Evolutionary conservation across 2,888 invertebrate genomes (phyloP).

Genomic region (Sympetrum striolatum): DNA sequence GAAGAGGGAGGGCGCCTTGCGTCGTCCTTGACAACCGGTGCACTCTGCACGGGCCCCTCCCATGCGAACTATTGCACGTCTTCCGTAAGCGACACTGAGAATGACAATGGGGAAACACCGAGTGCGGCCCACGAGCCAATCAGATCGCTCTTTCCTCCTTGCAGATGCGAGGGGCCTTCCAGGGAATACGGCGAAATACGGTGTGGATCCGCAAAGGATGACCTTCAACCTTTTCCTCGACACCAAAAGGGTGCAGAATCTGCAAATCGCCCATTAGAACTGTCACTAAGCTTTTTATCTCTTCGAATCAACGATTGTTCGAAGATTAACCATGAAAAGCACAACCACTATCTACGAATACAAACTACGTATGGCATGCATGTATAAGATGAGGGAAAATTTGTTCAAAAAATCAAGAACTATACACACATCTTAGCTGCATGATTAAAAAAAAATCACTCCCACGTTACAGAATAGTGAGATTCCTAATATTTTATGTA

Average conservation of each 20-base stretch:
- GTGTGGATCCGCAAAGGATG: not conserved
- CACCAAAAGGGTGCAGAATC: too few relatives aligned
- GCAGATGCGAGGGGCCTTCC: not conserved
- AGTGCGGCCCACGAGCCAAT: not conserved
- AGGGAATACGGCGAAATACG: not conserved
- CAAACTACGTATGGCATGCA: too few relatives aligned
- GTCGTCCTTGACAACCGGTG: slow-evolving; percentile 34
- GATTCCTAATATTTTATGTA: too few relatives aligned
- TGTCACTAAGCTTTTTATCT: too few relatives aligned
- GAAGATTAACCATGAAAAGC: too few relatives aligned
- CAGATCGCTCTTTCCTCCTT: not conserved
- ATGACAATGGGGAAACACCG: slow-evolving; percentile 13
- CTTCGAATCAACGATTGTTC: not conserved
- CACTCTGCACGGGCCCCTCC: not conserved
- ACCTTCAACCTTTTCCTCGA: not conserved
- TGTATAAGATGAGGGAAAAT: too few relatives aligned
- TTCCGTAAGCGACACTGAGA: not conserved
- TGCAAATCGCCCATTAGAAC: too few relatives aligned
- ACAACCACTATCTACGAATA: too few relatives aligned
- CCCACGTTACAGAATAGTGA: too few relatives aligned
- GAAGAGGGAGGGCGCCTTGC: not conserved
- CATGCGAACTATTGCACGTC: not conserved
- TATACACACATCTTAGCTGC: too few relatives aligned
- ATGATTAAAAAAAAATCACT: too few relatives aligned
- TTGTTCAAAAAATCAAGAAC: too few relatives aligned